Conservation (phyloP, 2,888 invertebrate genomes). For the Anoplius nigerrimus region DNA sequence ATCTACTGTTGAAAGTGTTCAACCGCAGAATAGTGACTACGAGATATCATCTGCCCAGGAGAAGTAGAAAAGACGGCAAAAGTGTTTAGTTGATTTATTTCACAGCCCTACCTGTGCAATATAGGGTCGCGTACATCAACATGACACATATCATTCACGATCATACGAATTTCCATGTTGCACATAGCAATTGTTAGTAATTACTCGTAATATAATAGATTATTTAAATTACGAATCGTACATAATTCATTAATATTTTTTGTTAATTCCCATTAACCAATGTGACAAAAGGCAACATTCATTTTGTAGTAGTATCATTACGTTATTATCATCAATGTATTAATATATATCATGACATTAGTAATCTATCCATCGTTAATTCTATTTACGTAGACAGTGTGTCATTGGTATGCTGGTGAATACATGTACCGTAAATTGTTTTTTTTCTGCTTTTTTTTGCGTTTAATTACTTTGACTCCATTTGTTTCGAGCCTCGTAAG, state of each 20-base stretch:
- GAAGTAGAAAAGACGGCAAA: constrained; percentile 39
- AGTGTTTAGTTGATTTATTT: constrained; percentile 64
- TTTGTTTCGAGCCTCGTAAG: constrained; percentile 24
- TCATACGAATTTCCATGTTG: constrained; percentile 57
- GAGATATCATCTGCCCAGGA: constrained; percentile 24
- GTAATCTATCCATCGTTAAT: constrained; percentile 18
- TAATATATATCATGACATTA: constrained; percentile 49
- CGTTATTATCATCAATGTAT: constrained; percentile 50
- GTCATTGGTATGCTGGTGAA: constrained; percentile 23
- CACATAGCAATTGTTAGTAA: constrained; percentile 56
- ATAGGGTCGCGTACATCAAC: constrained; percentile 58
- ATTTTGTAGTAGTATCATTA: constrained; percentile 62
- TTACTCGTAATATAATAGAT: constrained; percentile 44
- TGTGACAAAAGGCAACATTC: constrained; percentile 70
- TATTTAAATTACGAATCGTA: constrained; percentile 43
- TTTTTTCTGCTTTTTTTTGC: constrained; percentile 6
- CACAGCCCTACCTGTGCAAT: constrained; percentile 48
- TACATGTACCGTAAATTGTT: constrained; percentile 12
- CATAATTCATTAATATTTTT: constrained; percentile 53
- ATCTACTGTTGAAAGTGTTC: no score
- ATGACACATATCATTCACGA: constrained; percentile 58
- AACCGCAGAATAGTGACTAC: no score
- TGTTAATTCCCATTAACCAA: constrained; percentile 58
- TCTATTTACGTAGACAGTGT: constrained; percentile 30
- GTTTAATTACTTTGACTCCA: constrained; percentile 6